Conservation (phyloP, 2,888 invertebrate genomes). For the Parnassius mnemosyne region DNA sequence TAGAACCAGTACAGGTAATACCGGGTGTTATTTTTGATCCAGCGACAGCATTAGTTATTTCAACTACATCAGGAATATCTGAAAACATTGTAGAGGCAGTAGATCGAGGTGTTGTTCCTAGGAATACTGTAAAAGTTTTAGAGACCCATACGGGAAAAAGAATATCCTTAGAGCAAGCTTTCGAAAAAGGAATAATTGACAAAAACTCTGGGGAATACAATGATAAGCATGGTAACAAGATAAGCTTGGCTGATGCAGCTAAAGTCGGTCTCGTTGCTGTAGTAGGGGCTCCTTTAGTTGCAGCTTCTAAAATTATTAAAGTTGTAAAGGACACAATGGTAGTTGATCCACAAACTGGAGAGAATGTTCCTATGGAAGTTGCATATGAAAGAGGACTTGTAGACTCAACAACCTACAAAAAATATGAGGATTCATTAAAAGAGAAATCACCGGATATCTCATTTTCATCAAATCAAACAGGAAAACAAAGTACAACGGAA, state of each 20-base stretch:
- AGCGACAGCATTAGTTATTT: slow-evolving; percentile 86
- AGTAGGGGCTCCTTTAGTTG: slow-evolving; percentile 87
- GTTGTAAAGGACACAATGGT: slow-evolving; percentile 83
- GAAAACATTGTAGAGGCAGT: slow-evolving; percentile 88
- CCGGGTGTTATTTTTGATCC: slow-evolving; percentile 90
- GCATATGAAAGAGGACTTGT: slow-evolving; percentile 89
- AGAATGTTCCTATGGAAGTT: slow-evolving; percentile 88
- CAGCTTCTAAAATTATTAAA: slow-evolving; percentile 85
- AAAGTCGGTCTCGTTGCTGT: slow-evolving; percentile 89
- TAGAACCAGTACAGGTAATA: slow-evolving; percentile 86
- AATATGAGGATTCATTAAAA: slow-evolving; percentile 72
- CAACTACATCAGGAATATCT: slow-evolving; percentile 85
- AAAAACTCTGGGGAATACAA: slow-evolving; percentile 84
- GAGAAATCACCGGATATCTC: slow-evolving; percentile 53
- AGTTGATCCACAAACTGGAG: slow-evolving; percentile 89
- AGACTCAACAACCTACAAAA: slow-evolving; percentile 76
- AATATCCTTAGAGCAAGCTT: slow-evolving; percentile 87
- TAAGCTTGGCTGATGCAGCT: slow-evolving; percentile 86
- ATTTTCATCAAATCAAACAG: slow-evolving; percentile 28
- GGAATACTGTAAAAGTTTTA: slow-evolving; percentile 83
- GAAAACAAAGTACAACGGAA: neutral
- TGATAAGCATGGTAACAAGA: slow-evolving; percentile 83
- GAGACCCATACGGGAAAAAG: slow-evolving; percentile 85
- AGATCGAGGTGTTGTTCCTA: slow-evolving; percentile 85
- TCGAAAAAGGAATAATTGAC: slow-evolving; percentile 87